Conservation (phyloP, 2,113 vertebrate species). For the Colossoma macropomum region DNA sequence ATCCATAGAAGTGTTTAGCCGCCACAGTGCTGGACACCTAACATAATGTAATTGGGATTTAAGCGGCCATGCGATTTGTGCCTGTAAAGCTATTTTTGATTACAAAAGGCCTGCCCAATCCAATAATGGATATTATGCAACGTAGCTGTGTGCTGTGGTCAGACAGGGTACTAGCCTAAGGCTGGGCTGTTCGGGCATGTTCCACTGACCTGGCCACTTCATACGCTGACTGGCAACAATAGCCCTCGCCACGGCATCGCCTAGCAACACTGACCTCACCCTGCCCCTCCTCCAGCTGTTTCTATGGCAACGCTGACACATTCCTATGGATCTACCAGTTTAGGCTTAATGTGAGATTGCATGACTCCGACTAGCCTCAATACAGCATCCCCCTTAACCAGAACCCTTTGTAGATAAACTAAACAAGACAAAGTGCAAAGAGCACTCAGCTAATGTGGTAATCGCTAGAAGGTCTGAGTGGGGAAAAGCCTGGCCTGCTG, state of each 20-base stretch:
- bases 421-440: conserved; percentile 16
- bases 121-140: conserved; percentile 13
- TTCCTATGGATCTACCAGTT: neutral
- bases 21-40: too few species aligned
- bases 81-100: neutral
- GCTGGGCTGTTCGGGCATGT: conserved; percentile 57
- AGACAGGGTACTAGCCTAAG: conserved; percentile 43
- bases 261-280: conserved; percentile 30
- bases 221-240: conserved; percentile 63
- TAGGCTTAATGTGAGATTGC: neutral
- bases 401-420: conserved; percentile 1
- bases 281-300: conserved; percentile 4
- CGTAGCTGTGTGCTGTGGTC: conserved; percentile 46
- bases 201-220: conserved; percentile 58
- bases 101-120: conserved; percentile 22
- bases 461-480: conserved; percentile 37
- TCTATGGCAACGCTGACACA: conserved; percentile 11
- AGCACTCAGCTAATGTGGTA: conserved; percentile 63
- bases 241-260: conserved; percentile 33
- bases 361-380: neutral
- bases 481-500: conserved; percentile 4
- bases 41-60: too few species aligned
- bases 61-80: neutral
- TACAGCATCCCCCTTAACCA: neutral
- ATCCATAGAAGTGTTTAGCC: too few species aligned